Base-by-base conservation (phyloP, 1,140 invertebrate species). In the Neodiprion lecontei region DNA sequence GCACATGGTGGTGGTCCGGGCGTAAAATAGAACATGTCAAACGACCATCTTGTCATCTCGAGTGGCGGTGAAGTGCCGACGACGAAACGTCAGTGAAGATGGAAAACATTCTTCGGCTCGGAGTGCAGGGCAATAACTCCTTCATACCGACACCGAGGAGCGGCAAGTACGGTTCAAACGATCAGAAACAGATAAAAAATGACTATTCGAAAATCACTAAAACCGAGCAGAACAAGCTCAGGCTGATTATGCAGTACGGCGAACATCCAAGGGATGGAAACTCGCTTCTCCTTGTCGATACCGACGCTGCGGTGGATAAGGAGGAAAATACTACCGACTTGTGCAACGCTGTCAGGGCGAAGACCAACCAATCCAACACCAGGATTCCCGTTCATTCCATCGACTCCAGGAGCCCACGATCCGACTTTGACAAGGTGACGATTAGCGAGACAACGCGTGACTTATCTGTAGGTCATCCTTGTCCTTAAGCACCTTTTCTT, bases 211-310 rank as follows among this genome's bases (percentile, higher is more conserved):
- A 88, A 72, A 75, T 82, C 21, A 80, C 74, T 0, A 87, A 88
- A 50, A 88, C 86, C 2, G 83, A 86, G 70, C 84, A 77, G 66
- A 88, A 88, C 77, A 81, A 83, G 7, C 68, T 85, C 48, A 78
- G 76, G 21, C 50, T 85, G 10, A 80, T 86, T 8, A 77, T 86
- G 74, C 80, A 81, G 47, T 80, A 72, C 11, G 74, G 74, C 53
- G 78, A 71, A 5, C 21, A 14, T 1, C 17, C 53, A 4, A 17
- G 48, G 14, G 28, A 48, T 17, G 69, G 71, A 4, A 50, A 47
- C 21, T 47, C 11, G 21, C n/a, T 14, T 69, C 73, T 14, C 28
- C 11, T 61, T 23, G 79, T 82, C 3, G 21, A 76, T 7, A 10
- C 70, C 7, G 80, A 81, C 11, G n/a, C 53, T 1, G 69, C 72